Conservation (phyloP, 2,888 invertebrate genomes). For the Hedya salicella region DNA sequence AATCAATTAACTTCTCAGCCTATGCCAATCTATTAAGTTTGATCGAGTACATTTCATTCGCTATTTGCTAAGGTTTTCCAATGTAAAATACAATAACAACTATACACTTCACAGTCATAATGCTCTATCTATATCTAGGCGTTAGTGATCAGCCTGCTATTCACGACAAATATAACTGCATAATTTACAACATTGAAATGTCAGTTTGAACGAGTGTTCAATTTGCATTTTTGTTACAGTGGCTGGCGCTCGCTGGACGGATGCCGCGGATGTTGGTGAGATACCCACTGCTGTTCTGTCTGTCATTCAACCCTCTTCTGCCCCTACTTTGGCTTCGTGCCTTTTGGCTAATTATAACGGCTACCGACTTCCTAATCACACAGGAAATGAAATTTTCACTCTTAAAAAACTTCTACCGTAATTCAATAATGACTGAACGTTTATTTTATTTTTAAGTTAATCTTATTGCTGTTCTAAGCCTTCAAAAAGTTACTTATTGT, state of each 20-base stretch:
- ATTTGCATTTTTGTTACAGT: slow-evolving; percentile 58
- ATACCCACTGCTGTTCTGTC: slow-evolving; percentile 57
- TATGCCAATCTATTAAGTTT: no score
- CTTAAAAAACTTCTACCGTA: slow-evolving; percentile 7
- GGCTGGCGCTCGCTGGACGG: slow-evolving; percentile 49
- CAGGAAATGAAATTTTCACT: slow-evolving; percentile 24
- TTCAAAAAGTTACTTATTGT: background rate
- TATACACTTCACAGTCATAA: no score
- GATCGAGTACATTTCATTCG: no score
- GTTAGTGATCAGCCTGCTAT: no score
- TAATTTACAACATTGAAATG: slow-evolving; percentile 20
- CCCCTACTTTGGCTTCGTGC: slow-evolving; percentile 61
- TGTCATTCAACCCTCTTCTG: slow-evolving; percentile 53
- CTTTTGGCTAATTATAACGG: slow-evolving; percentile 59
- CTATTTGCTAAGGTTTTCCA: no score
- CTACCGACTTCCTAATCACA: slow-evolving; percentile 36
- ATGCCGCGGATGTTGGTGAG: slow-evolving; percentile 58
- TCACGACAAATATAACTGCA: no score
- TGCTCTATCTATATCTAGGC: no score
- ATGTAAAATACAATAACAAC: no score
- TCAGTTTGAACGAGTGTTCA: slow-evolving; percentile 33
- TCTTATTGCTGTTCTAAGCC: background rate
- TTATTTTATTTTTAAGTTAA: background rate
- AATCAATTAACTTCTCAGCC: no score
- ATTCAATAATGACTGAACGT: background rate